Evolutionary conservation across 2,113 vertebrate genomes (phyloP).

Genomic region (Toxotes jaculatrix): DNA sequence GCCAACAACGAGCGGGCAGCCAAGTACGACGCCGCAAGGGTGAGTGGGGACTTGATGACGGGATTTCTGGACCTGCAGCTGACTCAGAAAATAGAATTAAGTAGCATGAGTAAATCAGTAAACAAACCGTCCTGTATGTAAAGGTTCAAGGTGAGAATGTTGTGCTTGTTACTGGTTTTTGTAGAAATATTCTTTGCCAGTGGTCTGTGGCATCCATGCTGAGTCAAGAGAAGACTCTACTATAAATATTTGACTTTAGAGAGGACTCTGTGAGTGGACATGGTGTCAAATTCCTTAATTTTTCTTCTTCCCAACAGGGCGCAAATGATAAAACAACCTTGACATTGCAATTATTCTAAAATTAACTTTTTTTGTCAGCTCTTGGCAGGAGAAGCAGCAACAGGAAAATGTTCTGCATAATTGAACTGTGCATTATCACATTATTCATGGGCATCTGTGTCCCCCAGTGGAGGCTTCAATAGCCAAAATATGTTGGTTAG

Average conservation of each 20-base stretch:
- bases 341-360: not conserved
- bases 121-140: not conserved
- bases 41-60: slow-evolving; percentile 57
- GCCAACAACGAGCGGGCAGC: slow-evolving; percentile 89
- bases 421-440: slow-evolving; percentile 3
- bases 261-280: not conserved
- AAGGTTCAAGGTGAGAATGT: not conserved
- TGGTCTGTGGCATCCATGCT: not conserved
- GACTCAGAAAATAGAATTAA: not conserved
- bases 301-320: not conserved
- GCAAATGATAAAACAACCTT: slow-evolving; percentile 7
- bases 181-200: not conserved
- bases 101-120: not conserved
- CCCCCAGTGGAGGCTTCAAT: not conserved
- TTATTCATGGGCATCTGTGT: not conserved
- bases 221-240: not conserved
- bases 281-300: not conserved
- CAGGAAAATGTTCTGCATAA: not conserved
- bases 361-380: slow-evolving; percentile 8
- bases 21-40: slow-evolving; percentile 90
- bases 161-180: not conserved
- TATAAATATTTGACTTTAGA: slow-evolving; percentile 1
- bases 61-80: not conserved
- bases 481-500: not conserved
- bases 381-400: slow-evolving; percentile 8